Evolutionary conservation across 2,888 invertebrate genomes (phyloP), one percentile per base, ranked within the genome.

Genomic region (Dermolepida albohirtum): DNA sequence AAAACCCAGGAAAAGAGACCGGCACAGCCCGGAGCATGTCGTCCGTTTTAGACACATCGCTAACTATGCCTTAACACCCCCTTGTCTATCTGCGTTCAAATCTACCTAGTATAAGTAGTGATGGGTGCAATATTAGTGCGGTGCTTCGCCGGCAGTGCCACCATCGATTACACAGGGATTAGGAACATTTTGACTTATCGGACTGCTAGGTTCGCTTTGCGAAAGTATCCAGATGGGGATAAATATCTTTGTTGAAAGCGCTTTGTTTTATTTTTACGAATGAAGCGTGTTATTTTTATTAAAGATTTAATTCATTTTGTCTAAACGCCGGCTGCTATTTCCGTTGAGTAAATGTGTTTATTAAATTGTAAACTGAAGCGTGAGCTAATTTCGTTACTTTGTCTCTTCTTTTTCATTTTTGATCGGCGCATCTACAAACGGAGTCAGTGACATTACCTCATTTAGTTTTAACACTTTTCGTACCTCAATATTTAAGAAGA

Each of bases 41-140:
- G 49, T 51, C 29, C 27, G 29, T 27, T 51, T 50, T 43, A 77
- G 79, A 78, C 78, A 77, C 78, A 80, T 79, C 74, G 79, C 79
- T 80, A 80, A 81, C 81, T 79, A 79, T 78, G 77, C 78, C 78
- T 78, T 81, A 81, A 81, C 79, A 78, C 81, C 80, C 64, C 34
- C 76, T 69, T 77, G 77, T 78, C 77, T 78, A 78, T 78, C 78
- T 77, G 65, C 50, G 70, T 67, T 73, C 72, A 75, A 76, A 78
- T 78, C 78, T 78, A 78, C 77, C 76, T 77, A 77, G 34, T 34
- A 16, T 51, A 51, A 27, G 51, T 51, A 29, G 29, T 17, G 51
- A 27, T 29, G 17, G 51, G 51, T 12, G 22, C 17, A 12, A 51
- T 29, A 22, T 16, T 29, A 51, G 22, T 51, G 22, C 34, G 29